A percentile compares a stretch with the other conserved stretches of the same genome.
phyloP scores from a whole-genome alignment of 2,113 vertebrate genomes.

The Sander vitreus region DNA sequence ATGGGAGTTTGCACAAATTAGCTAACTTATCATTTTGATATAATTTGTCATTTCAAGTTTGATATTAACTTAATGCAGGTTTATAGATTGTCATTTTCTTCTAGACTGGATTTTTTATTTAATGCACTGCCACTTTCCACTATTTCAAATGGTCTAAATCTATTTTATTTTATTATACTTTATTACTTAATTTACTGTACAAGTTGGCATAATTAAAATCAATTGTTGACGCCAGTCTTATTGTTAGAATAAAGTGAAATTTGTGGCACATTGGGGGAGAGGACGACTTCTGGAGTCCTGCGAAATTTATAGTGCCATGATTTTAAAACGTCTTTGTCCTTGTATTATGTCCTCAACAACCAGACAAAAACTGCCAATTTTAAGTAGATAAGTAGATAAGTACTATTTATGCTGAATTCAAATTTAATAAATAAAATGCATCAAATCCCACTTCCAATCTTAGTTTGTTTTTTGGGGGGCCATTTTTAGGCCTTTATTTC shows the following conservation, averaged over 20 bases:
- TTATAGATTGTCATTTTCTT: background rate
- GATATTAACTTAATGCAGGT: background rate
- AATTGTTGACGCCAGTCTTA: background rate
- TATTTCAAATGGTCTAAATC: background rate
- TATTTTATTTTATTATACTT: background rate
- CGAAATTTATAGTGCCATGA: background rate
- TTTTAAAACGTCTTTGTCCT: background rate
- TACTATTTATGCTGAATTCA: background rate
- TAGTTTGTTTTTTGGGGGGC: no score
- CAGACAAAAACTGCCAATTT: background rate
- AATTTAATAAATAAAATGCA: slow-evolving; percentile 1
- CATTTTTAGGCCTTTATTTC: no score
- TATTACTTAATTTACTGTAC: background rate
- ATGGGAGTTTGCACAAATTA: background rate
- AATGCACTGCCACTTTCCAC: background rate
- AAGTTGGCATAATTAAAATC: background rate
- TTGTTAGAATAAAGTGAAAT: background rate
- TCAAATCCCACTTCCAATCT: background rate
- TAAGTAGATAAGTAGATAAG: background rate
- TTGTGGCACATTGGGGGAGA: background rate
- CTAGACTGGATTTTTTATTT: background rate
- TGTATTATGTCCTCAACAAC: background rate
- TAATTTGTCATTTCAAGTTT: background rate
- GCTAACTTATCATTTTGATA: background rate
- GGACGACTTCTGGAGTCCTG: background rate